Evolutionary conservation across 2,797 vertebrate genomes (phyloP).

Genomic region (Alectoris magna): DNA sequence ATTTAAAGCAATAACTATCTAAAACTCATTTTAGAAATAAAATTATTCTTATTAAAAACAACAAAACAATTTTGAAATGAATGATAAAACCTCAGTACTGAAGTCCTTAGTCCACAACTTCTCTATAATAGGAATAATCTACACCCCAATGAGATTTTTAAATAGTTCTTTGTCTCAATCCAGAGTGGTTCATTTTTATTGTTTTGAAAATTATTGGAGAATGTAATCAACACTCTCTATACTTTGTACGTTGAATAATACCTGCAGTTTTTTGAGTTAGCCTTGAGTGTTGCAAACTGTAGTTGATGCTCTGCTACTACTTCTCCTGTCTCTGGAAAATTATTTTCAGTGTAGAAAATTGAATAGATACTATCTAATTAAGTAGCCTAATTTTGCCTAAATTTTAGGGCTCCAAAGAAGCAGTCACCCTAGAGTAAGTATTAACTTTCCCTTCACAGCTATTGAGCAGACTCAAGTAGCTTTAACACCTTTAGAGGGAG

Average conservation of each 20-base stretch:
- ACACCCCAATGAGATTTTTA: neutral
- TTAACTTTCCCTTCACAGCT: neutral
- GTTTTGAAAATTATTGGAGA: neutral
- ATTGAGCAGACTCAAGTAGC: neutral
- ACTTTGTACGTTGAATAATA: neutral
- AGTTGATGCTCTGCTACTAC: neutral
- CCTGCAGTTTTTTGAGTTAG: neutral
- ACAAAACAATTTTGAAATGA: neutral
- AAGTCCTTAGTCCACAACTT: neutral
- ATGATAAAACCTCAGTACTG: neutral
- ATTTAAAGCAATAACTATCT: neutral
- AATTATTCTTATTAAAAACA: neutral
- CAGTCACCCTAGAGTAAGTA: neutral
- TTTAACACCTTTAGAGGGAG: neutral
- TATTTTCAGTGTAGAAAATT: neutral
- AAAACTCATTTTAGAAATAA: neutral
- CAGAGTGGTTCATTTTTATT: neutral
- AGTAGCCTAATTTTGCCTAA: neutral
- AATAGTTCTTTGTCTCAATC: neutral
- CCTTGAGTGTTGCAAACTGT: neutral
- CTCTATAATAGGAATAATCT: neutral
- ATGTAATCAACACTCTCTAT: neutral
- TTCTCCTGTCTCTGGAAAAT: neutral
- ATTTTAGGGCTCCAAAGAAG: neutral
- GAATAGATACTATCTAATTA: neutral